phyloP scores from a whole-genome alignment of 2,797 vertebrate species.

The Ammospiza maritima region DNA sequence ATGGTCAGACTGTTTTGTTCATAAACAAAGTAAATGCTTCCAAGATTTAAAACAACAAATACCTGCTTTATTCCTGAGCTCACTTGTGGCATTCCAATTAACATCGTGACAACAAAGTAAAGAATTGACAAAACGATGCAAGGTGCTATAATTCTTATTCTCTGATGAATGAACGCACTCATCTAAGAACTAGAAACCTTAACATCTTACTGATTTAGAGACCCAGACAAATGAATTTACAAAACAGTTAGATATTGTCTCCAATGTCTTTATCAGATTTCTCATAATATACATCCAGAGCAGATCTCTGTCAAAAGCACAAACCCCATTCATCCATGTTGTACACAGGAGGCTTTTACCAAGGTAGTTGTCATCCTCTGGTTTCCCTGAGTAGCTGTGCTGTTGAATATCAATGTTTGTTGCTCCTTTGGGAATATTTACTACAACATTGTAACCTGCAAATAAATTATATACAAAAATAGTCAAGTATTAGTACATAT shows the following conservation, averaged over 20 bases:
- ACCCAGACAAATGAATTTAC: not conserved
- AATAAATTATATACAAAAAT: not conserved
- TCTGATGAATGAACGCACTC: not conserved
- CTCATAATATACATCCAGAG: not conserved
- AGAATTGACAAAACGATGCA: not conserved
- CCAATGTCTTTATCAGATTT: not conserved
- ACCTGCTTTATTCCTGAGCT: not conserved
- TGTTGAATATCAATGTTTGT: conserved; percentile 94
- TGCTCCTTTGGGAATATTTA: conserved; percentile 93
- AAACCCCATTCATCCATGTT: not conserved
- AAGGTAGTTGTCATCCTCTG: conserved; percentile 97
- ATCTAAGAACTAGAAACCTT: not conserved
- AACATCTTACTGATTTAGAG: not conserved
- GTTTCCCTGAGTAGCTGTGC: conserved; percentile 94
- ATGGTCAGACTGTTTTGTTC: not conserved
- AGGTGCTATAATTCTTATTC: not conserved
- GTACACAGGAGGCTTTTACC: conserved; percentile 80
- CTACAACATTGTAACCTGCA: conserved; percentile 92
- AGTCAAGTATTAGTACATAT: not conserved
- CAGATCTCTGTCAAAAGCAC: not conserved
- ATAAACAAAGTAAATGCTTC: not conserved
- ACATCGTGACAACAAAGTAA: not conserved
- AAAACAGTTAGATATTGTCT: not conserved
- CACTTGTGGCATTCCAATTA: not conserved
- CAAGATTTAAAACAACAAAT: not conserved